Percentiles rank a stretch among this genome's conserved stretches.
Evolutionary conservation across 2,797 vertebrate species (phyloP).

Genomic region (Sphaeramia orbicularis): DNA sequence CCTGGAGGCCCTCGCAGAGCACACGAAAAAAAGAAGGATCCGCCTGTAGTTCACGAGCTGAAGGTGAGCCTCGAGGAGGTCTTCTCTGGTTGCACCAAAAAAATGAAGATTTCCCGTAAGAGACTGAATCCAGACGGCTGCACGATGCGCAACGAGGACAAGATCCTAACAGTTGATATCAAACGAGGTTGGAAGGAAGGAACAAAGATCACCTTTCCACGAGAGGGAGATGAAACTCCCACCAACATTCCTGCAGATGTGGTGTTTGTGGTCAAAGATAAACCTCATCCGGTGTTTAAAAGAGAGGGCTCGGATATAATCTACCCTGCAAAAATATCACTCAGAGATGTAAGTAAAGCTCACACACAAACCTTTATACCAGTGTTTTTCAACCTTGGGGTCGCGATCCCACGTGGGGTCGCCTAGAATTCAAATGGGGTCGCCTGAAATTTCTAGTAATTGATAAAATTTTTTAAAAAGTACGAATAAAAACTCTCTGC

Average conservation of each 20-base stretch:
- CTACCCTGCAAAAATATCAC: conserved; percentile 91
- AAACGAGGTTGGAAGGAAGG: conserved; percentile 99
- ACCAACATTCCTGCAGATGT: conserved; percentile 97
- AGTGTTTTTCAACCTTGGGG: too few relatives aligned
- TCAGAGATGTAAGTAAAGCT: conserved; percentile 88
- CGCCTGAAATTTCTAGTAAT: too few relatives aligned
- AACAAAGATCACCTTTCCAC: conserved; percentile 98
- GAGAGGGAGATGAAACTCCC: conserved; percentile 95
- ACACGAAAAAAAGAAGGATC: conserved; percentile 92
- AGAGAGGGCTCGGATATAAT: conserved; percentile 95
- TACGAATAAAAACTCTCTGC: too few relatives aligned
- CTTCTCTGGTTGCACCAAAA: conserved; percentile 94
- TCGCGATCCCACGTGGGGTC: too few relatives aligned
- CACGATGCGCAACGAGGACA: conserved; percentile 93
- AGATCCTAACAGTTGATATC: conserved; percentile 97
- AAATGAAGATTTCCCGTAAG: conserved; percentile 98
- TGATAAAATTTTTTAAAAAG: too few relatives aligned
- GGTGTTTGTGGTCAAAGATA: conserved; percentile 98
- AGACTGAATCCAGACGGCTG: conserved; percentile 94
- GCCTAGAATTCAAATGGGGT: too few relatives aligned
- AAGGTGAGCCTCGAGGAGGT: conserved; percentile 97
- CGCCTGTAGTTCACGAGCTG: conserved; percentile 94
- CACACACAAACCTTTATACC: neutral
- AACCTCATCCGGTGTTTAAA: conserved; percentile 92
- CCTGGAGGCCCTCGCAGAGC: conserved; percentile 64